Base-by-base conservation (phyloP, 2,797 vertebrate species). In the Pipistrellus pipistrellus region DNA sequence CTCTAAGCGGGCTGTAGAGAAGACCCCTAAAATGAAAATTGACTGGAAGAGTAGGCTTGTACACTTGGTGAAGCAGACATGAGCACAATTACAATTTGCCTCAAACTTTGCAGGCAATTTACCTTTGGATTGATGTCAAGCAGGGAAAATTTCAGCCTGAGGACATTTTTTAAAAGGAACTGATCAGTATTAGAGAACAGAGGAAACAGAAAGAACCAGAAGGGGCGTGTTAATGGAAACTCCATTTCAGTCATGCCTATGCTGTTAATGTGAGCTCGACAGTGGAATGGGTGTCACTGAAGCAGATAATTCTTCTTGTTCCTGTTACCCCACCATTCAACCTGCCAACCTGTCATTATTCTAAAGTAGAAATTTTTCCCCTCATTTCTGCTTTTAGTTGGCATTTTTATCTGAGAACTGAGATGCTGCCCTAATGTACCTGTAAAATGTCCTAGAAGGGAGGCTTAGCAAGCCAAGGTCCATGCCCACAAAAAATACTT, bases 281-380 rank as follows among this genome's bases (percentile, higher is more conserved):
- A 6, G 72, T 51, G 62, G 82, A 68, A 48, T 44, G 85, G 46
- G 15, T 46, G 48, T 93, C 84, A 41, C 27, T 10, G 77, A 88
- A 93, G 91, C 95, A 95, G 86, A 68, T 68, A 88, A 92, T 91
- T 93, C 95, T 71, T 92, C 95, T 77, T 72, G 41, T 44, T 94
- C 94, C 81, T 91, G 44, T 91, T 77, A 90, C 87, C 81, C 84
- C 59, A 78, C 75, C 76, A 75, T 64, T 95, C 94, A 95, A 75
- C 72, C 95, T 93, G 94, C 92, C 86, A 92, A 77, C 53, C 91
- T 95, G 89, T 93, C 91, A 72, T 83, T 85, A 88, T 95, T 77
- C 68, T 88, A 81, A 95, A 95, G 64, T 12, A 85, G 53, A 76
- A 78, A 27, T 72, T 55, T 86, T 85, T 81, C 93, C 68, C 81